phyloP scores from a whole-genome alignment of 2,113 vertebrate species.

The Prunella himalayana region DNA sequence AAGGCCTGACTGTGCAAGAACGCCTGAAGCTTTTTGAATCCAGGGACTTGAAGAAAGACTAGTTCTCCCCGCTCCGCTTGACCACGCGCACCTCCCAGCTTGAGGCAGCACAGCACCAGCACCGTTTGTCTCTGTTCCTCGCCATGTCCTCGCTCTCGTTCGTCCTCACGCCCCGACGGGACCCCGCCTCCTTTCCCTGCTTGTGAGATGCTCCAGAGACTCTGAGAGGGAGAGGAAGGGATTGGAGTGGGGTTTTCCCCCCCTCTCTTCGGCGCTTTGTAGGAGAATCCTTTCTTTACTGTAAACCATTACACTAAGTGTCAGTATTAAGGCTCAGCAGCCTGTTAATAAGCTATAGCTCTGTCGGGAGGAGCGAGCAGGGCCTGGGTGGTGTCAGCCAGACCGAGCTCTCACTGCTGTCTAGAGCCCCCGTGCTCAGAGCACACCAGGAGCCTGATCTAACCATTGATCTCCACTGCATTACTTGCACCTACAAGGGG shows the following conservation, averaged over 20 bases:
- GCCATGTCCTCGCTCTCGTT: constrained; percentile 40
- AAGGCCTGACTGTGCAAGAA: constrained; percentile 95
- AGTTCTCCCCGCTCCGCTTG: constrained; percentile 67
- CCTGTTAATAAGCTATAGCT: constrained; percentile 79
- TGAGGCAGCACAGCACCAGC: constrained; percentile 63
- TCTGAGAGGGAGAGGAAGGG: constrained; percentile 29
- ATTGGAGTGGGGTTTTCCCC: not conserved
- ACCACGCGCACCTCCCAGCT: constrained; percentile 67
- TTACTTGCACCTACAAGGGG: constrained; percentile 47
- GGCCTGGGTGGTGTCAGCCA: constrained; percentile 32
- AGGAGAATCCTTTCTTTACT: constrained; percentile 46
- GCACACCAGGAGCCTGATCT: constrained; percentile 40
- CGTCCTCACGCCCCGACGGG: constrained; percentile 38
- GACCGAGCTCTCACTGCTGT: constrained; percentile 46
- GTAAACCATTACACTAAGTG: constrained; percentile 62
- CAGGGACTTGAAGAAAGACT: constrained; percentile 93
- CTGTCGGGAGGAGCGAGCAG: constrained; percentile 44
- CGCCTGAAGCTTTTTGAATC: constrained; percentile 97
- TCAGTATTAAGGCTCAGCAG: constrained; percentile 81
- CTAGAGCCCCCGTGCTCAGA: constrained; percentile 47
- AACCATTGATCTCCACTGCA: constrained; percentile 31
- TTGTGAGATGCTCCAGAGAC: constrained; percentile 41
- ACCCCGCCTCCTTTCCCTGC: constrained; percentile 37
- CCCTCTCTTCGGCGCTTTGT: not conserved
- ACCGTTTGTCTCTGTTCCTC: constrained; percentile 57